phyloP scores from a whole-genome alignment of 1,140 invertebrate genomes.

The Holcopasites calliopsidis region DNA sequence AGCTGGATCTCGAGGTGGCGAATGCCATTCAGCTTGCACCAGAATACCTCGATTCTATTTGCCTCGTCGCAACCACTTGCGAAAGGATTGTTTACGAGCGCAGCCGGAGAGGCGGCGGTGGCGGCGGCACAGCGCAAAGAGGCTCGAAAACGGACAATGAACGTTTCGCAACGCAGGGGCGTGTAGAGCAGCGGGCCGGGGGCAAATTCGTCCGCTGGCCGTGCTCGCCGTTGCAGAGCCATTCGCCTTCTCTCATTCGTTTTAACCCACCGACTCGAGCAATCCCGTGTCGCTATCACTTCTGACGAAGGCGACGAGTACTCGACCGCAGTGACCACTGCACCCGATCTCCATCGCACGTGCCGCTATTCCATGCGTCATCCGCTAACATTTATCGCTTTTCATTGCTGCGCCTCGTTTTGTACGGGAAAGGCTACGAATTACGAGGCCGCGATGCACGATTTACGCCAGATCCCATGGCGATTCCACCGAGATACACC shows the following conservation, averaged over 20 bases:
- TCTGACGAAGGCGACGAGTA: conserved; percentile 29
- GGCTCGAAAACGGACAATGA: conserved; percentile 30
- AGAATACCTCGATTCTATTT: neutral
- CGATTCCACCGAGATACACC: neutral
- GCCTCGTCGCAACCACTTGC: neutral
- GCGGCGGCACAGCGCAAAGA: neutral
- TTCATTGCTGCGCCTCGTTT: neutral
- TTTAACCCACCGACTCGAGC: conserved; percentile 11
- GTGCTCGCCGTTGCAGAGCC: conserved; percentile 15
- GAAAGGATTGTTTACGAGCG: conserved; percentile 11
- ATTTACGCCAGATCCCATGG: neutral
- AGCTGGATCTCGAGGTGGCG: no score
- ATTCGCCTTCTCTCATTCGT: conserved; percentile 36
- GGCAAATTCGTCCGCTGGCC: conserved; percentile 25
- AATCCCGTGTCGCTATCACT: conserved; percentile 33
- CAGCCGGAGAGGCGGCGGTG: neutral
- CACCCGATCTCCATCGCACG: conserved; percentile 26
- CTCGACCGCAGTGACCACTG: conserved; percentile 13
- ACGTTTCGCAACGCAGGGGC: conserved; percentile 26
- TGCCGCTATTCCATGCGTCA: conserved; percentile 16
- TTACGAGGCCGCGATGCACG: neutral
- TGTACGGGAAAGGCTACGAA: neutral
- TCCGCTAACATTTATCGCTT: neutral
- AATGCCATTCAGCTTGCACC: neutral
- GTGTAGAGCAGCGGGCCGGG: conserved; percentile 9